Base-by-base conservation (phyloP, 2,113 vertebrate genomes). In the Neolamprologus sp. region DNA sequence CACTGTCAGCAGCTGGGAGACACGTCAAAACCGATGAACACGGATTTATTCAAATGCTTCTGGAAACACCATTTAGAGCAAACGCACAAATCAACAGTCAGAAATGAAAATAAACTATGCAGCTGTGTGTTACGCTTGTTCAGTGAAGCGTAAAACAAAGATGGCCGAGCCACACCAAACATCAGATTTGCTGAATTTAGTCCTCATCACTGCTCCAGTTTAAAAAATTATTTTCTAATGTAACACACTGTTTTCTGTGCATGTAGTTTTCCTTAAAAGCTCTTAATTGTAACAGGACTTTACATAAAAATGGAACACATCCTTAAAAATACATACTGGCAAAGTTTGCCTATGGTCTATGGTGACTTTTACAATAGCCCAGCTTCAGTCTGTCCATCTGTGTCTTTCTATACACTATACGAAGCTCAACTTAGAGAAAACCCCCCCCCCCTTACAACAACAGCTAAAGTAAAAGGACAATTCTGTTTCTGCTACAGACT, bases 1-100 rank as follows among this genome's bases (percentile, higher is more conserved):
- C 54, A 99, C 98, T 0, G 99, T 99, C 90, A 99, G 94, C 89
- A 99, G 88, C 98, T 99, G 68, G 7, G 85, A 88, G 6, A 79
- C 9, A 9, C 3, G 6, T 49, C 17, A 75, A 16, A 1, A 60
- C 2, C 4, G 5, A 47, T 21, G 4, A 79, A 2, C 19, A 21
- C 5, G 49, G 60, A 47, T 75, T 75, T 11, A 47, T 47, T 75
- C 71, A 1, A 26, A 28, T 26, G 16, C 71, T 47, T 75, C 4
- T 12, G 13, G 21, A 28, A 47, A 10, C 42, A 75, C 21, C 6
- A 47, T 4, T 75, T 75, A 75, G 19, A 47, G 71, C 71, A 75
- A 75, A 75, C 42, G 0, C 42, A 75, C 37, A 45, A 4, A 68
- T 4, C 33, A 73, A 19, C 23, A 28, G 42, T 75, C 40, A 75